These are phyloP conservation scores for Argya squamiceps DNA, from an alignment of 2,797 vertebrate genomes.

Conservation along the genomic window DNA sequence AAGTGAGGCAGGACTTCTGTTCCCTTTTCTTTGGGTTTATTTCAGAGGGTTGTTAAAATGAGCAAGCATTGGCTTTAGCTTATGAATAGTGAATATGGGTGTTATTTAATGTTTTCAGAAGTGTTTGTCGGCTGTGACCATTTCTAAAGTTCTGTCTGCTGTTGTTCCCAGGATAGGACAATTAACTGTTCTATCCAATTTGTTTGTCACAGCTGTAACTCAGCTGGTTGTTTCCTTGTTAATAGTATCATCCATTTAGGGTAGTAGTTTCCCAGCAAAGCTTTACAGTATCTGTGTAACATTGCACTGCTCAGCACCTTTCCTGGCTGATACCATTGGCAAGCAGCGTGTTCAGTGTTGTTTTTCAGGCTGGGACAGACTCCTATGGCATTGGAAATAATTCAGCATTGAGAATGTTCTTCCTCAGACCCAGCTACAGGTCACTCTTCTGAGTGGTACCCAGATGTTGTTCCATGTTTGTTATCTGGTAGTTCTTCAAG, in stretches of 20 bases:
- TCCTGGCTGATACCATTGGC: rapidly evolving
- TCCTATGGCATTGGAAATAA: not conserved
- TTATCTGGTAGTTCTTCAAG: not conserved
- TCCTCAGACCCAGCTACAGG: not conserved
- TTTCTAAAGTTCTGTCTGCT: not conserved
- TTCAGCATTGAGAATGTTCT: not conserved
- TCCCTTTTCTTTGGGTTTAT: not conserved
- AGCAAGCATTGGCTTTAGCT: not conserved
- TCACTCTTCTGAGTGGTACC: not conserved
- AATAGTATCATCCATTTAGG: not conserved
- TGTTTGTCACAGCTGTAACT: not conserved
- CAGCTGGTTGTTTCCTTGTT: not conserved
- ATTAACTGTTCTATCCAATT: not conserved
- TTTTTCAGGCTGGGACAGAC: not conserved
- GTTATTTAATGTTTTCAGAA: not conserved
- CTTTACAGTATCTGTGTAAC: not conserved
- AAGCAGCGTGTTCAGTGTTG: rapidly evolving
- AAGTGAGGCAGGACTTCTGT: not conserved
- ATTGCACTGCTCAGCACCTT: not conserved
- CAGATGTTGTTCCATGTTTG: not conserved
- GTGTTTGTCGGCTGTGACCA: not conserved
- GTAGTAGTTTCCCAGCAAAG: not conserved
- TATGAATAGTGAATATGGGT: not conserved
- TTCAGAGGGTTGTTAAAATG: not conserved
- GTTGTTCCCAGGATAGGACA: not conserved